Evolutionary conservation across 2,113 vertebrate species (phyloP).

Genomic region (Alethe castanea): DNA sequence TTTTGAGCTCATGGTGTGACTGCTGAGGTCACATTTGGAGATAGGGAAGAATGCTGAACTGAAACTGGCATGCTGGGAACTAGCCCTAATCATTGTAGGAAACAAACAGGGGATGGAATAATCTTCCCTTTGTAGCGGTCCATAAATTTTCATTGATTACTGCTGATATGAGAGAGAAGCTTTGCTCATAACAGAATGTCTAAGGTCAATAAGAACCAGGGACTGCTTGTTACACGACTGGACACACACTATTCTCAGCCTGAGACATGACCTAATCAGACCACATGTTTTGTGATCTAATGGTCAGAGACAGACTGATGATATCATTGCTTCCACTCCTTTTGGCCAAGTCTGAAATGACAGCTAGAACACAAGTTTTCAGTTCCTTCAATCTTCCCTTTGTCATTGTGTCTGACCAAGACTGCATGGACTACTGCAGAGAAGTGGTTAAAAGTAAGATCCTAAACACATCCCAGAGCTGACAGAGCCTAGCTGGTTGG

Average conservation of each 20-base stretch:
- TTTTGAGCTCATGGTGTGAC: neutral
- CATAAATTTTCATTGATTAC: neutral
- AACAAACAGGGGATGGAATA: neutral
- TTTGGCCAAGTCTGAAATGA: neutral
- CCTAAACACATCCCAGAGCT: neutral
- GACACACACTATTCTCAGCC: neutral
- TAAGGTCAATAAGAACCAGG: neutral
- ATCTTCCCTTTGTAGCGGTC: neutral
- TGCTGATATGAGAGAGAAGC: neutral
- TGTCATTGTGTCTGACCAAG: neutral
- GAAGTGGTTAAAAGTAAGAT: neutral
- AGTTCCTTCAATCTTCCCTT: neutral
- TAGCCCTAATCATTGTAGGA: neutral
- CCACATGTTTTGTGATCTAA: conserved; percentile 3
- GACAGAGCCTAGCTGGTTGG: neutral
- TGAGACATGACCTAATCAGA: conserved; percentile 49
- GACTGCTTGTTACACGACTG: neutral
- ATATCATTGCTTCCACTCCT: neutral
- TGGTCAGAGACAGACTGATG: conserved; percentile 3
- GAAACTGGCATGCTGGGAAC: neutral
- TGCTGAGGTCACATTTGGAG: conserved; percentile 5
- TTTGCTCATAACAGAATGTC: neutral
- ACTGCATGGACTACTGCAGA: neutral
- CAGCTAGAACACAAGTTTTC: neutral
- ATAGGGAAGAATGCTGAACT: neutral